Evolutionary conservation across 1,140 invertebrate genomes (phyloP).

Genomic region (Aphaenogaster ashmeadi): DNA sequence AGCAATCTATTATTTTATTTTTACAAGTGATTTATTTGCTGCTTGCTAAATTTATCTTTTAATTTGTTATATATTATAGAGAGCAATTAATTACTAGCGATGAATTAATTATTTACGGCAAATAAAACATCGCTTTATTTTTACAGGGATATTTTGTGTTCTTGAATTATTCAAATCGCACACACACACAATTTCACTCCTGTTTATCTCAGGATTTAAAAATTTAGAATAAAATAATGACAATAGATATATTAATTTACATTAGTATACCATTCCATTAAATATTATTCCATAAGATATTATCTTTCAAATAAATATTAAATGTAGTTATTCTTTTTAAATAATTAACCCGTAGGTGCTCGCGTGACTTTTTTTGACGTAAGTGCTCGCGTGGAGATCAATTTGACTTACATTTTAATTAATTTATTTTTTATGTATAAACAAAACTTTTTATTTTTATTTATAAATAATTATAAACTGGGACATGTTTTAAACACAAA

Average conservation of each 20-base stretch:
- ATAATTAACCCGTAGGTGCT: neutral
- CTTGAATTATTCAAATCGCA: neutral
- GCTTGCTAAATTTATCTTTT: neutral
- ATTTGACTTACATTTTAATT: no score
- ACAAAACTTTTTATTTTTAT: no score
- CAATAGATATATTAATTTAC: no score
- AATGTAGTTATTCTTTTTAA: neutral
- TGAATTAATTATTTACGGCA: neutral
- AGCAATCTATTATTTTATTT: neutral
- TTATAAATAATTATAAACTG: no score
- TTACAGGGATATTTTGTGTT: neutral
- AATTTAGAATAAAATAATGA: neutral
- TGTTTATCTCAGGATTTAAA: neutral
- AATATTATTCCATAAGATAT: neutral
- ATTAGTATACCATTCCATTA: neutral
- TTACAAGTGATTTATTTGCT: neutral
- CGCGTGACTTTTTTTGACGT: no score
- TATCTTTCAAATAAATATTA: neutral
- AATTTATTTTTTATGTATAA: no score
- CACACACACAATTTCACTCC: neutral
- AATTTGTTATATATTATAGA: neutral
- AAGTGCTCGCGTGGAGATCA: no score
- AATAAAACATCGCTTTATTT: neutral
- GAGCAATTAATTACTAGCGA: neutral
- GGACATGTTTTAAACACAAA: no score